These are phyloP conservation scores for Neosilurus mollespiculum DNA, from an alignment of 2,797 vertebrate species.

Conservation along the genomic window DNA sequence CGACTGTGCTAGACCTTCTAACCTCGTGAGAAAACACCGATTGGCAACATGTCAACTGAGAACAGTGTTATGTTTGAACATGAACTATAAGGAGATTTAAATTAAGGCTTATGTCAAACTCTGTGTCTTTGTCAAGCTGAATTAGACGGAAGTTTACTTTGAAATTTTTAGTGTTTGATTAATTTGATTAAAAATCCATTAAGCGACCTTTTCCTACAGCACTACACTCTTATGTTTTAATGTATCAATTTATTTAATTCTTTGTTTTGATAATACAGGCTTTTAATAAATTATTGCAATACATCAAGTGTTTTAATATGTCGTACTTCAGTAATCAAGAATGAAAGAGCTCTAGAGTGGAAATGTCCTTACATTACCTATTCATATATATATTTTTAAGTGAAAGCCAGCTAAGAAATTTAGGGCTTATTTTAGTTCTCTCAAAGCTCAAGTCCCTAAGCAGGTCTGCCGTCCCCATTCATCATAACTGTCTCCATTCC, in stretches of 20 bases:
- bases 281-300: constrained; percentile 17
- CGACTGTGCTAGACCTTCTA: constrained; percentile 43
- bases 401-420: constrained; percentile 41
- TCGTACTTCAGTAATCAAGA: not conserved
- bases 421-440: constrained; percentile 39
- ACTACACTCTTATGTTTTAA: not conserved
- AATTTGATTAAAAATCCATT: constrained; percentile 15
- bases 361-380: constrained; percentile 15
- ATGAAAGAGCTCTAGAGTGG: not conserved
- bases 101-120: not conserved
- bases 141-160: not conserved
- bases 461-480: constrained; percentile 45
- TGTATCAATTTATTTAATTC: constrained; percentile 1
- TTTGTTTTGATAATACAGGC: constrained; percentile 3
- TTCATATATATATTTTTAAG: not conserved
- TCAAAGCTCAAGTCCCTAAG: constrained; percentile 39
- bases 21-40: constrained; percentile 49
- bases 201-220: not conserved
- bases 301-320: not conserved
- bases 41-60: constrained; percentile 33
- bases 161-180: not conserved
- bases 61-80: constrained; percentile 18
- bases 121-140: constrained; percentile 1
- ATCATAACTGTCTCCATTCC: constrained; percentile 54
- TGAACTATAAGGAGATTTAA: constrained; percentile 20